phyloP scores from a whole-genome alignment of 2,113 vertebrate genomes.

The Pomatostomus ruficeps region DNA sequence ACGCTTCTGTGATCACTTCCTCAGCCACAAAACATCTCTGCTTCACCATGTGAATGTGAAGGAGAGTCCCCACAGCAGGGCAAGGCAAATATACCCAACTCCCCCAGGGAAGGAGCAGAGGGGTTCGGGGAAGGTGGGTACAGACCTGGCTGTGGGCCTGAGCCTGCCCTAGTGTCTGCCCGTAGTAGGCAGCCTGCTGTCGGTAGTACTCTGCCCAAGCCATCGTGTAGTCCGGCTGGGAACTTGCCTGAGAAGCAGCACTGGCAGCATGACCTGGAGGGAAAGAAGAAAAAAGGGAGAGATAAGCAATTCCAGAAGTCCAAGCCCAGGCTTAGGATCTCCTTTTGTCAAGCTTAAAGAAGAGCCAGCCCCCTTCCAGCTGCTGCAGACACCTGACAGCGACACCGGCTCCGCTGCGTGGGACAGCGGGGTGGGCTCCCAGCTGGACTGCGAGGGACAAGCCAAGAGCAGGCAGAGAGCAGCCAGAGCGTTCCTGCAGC shows the following conservation, averaged over 20 bases:
- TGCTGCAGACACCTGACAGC: not conserved
- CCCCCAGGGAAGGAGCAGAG: not conserved
- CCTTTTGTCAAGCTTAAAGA: not conserved
- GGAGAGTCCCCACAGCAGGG: not conserved
- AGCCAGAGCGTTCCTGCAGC: rapidly evolving
- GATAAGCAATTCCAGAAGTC: not conserved
- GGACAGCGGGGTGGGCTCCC: not conserved
- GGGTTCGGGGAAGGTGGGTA: not conserved
- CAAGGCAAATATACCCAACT: rapidly evolving
- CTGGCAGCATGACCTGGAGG: constrained; percentile 84
- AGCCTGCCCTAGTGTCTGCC: constrained; percentile 90
- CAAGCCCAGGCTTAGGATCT: not conserved
- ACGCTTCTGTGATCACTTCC: not conserved
- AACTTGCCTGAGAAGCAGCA: constrained; percentile 88
- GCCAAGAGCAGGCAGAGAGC: not conserved
- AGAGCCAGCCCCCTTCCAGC: not conserved
- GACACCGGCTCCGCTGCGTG: rapidly evolving
- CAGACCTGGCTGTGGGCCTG: constrained; percentile 92
- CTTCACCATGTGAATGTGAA: not conserved
- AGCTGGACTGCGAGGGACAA: not conserved
- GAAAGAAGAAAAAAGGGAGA: not conserved
- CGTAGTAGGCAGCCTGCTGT: constrained; percentile 93
- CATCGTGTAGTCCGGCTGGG: constrained; percentile 90
- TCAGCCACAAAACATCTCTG: not conserved
- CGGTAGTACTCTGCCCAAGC: constrained; percentile 98